phyloP scores from a whole-genome alignment of 2,113 vertebrate genomes.

The Xenus cinereus region DNA sequence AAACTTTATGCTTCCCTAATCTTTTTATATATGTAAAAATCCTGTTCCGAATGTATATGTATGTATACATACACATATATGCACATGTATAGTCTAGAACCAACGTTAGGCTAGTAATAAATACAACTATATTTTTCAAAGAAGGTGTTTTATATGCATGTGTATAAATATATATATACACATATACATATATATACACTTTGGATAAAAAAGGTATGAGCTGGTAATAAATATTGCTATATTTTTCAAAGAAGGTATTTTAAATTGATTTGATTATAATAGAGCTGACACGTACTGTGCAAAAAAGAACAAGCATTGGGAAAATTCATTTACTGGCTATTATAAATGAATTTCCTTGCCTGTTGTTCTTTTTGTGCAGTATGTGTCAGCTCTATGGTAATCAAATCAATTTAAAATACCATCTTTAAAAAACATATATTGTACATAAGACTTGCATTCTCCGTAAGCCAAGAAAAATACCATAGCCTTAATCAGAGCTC shows the following conservation, averaged over 20 bases:
- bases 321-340: conserved; percentile 57
- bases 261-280: conserved; percentile 55
- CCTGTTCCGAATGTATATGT: not conserved
- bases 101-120: conserved; percentile 11
- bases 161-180: not conserved
- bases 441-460: not conserved
- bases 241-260: conserved; percentile 45
- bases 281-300: conserved; percentile 37
- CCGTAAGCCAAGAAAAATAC: not conserved
- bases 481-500: not conserved
- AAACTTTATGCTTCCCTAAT: not conserved
- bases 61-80: rapidly evolving
- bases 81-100: not conserved
- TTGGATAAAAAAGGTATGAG: not conserved
- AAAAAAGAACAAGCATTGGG: conserved; percentile 37
- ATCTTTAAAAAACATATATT: conserved; percentile 17
- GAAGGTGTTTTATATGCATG: not conserved
- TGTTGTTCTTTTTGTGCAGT: conserved; percentile 44
- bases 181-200: not conserved
- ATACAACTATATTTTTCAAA: not conserved
- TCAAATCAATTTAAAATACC: conserved; percentile 43
- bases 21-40: not conserved
- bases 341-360: conserved; percentile 55
- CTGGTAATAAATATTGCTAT: not conserved
- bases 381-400: conserved; percentile 49